Conservation (phyloP, 1,140 invertebrate genomes). For the Zophobas atratus region DNA sequence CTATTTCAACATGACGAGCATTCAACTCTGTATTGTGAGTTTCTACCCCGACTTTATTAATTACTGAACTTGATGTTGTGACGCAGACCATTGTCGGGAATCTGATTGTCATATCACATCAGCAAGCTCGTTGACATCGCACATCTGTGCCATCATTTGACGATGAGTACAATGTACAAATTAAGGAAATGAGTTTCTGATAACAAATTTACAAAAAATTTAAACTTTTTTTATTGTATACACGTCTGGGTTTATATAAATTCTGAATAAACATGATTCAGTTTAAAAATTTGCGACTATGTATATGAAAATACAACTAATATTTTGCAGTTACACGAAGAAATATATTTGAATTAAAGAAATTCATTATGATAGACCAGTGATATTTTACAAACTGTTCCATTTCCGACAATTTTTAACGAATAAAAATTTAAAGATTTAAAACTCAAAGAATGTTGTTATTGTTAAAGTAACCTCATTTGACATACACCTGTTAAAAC, state of each 20-base stretch:
- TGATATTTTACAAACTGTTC: too few species aligned
- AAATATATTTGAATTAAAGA: background rate
- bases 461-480: too few species aligned
- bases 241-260: background rate
- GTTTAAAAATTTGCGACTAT: too few species aligned
- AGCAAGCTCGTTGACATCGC: constrained; percentile 59
- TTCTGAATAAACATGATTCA: background rate
- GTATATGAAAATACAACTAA: background rate
- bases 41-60: constrained; percentile 64
- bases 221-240: background rate
- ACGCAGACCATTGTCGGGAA: constrained; percentile 61
- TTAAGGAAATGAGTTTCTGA: constrained; percentile 2
- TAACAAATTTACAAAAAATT: background rate
- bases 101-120: constrained; percentile 65
- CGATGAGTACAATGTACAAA: constrained; percentile 31
- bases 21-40: constrained; percentile 38
- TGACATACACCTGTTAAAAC: too few species aligned
- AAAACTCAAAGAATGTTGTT: too few species aligned
- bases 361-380: too few species aligned
- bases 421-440: too few species aligned
- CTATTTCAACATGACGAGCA: constrained; percentile 39
- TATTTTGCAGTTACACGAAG: background rate
- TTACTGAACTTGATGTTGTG: constrained; percentile 66
- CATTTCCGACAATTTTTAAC: too few species aligned
- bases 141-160: constrained; percentile 59